Evolutionary conservation across 37 sponge, comb jelly and placozoan genomes (phyloP).

Genomic region (Theonella swinhoei): DNA sequence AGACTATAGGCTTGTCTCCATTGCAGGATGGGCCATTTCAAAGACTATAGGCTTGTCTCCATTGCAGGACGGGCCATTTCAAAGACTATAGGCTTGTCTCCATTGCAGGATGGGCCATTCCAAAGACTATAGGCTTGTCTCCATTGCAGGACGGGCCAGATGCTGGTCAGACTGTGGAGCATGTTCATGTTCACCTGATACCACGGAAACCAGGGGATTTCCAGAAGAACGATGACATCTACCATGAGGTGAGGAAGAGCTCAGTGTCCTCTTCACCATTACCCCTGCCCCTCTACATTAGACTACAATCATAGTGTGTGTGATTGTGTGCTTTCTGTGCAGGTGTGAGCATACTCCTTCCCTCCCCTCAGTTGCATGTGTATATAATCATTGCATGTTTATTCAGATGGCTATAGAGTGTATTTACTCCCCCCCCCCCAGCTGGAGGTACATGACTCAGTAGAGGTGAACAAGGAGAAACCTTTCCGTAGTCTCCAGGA

Average conservation of each 20-base stretch:
- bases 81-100: too few relatives aligned
- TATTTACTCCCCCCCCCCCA: background rate
- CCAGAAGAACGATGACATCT: slow-evolving; percentile 71
- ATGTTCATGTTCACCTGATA: slow-evolving; percentile 80
- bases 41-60: too few relatives aligned
- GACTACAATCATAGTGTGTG: too few relatives aligned
- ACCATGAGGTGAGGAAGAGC: slow-evolving; percentile 47
- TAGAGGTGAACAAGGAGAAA: background rate
- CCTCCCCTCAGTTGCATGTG: too few relatives aligned
- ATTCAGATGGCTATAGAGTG: background rate
- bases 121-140: too few relatives aligned
- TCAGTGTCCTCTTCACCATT: background rate
- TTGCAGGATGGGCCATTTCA: too few relatives aligned
- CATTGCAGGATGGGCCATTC: too few relatives aligned
- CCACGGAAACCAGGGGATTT: slow-evolving; percentile 82
- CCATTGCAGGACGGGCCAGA: slow-evolving; percentile 63
- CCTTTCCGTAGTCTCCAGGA: background rate
- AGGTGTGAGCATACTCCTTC: too few relatives aligned
- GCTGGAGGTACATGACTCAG: background rate
- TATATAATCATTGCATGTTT: background rate
- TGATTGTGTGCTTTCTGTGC: too few relatives aligned
- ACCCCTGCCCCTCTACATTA: too few relatives aligned
- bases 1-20: too few relatives aligned
- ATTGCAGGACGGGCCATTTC: too few relatives aligned
- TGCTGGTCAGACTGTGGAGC: slow-evolving; percentile 82